These are phyloP conservation scores for Drosophila lacteicornis DNA, from an alignment of 1,140 invertebrate species.

Conservation along the genomic window DNA sequence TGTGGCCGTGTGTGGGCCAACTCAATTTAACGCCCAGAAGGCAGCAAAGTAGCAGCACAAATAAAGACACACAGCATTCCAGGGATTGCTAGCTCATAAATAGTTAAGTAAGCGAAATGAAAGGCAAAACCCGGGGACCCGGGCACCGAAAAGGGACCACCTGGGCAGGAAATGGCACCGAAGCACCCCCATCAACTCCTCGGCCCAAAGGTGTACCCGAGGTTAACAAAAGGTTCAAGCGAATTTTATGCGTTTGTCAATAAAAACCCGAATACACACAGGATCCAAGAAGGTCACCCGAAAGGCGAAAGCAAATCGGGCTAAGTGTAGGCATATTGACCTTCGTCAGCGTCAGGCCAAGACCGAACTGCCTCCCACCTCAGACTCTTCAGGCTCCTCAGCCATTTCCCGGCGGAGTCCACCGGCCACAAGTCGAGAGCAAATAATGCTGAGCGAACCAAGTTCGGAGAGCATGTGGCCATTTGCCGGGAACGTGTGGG, in stretches of 20 bases:
- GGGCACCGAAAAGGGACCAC: slow-evolving; percentile 46
- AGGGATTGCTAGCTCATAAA: slow-evolving; percentile 82
- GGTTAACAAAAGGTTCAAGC: slow-evolving; percentile 79
- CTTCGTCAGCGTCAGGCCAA: slow-evolving; percentile 58
- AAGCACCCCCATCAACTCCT: slow-evolving; percentile 12
- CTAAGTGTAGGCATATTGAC: slow-evolving; percentile 80
- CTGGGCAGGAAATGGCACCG: slow-evolving; percentile 54
- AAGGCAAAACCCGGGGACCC: slow-evolving; percentile 50
- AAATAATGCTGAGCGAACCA: slow-evolving; percentile 58
- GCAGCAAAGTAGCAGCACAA: slow-evolving; percentile 82
- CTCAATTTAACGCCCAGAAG: slow-evolving; percentile 81
- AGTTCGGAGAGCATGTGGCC: slow-evolving; percentile 17
- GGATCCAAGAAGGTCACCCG: slow-evolving; percentile 15
- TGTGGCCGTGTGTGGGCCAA: slow-evolving; percentile 66
- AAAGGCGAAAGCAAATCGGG: slow-evolving; percentile 74
- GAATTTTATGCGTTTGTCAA: slow-evolving; percentile 80
- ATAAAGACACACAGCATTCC: slow-evolving; percentile 80
- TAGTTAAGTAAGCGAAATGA: slow-evolving; percentile 80
- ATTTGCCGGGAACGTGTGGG: slow-evolving; percentile 31
- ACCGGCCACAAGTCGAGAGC: slow-evolving; percentile 14
- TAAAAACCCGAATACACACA: slow-evolving; percentile 59
- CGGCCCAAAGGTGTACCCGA: slow-evolving; percentile 57
- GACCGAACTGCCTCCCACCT: not conserved
- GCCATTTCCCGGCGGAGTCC: slow-evolving; percentile 48
- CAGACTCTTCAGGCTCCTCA: not conserved